Evolutionary conservation across 2,888 invertebrate species (phyloP).

Genomic region (Acleris emargana): DNA sequence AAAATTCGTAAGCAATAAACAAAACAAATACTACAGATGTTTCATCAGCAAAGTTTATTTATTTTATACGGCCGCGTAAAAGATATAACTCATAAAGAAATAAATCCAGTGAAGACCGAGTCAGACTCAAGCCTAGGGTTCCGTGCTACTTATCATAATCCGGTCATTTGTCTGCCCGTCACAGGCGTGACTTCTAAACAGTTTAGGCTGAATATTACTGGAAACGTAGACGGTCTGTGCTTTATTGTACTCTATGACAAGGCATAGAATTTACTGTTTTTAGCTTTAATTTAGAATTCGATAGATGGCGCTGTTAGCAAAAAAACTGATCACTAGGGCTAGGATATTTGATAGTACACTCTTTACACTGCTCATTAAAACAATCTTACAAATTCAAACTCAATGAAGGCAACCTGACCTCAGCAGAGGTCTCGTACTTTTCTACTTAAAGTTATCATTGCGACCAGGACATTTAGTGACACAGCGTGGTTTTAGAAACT

Average conservation of each 20-base stretch:
- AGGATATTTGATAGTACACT: too few relatives aligned
- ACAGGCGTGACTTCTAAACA: constrained; percentile 31
- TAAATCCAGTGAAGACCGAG: constrained; percentile 25
- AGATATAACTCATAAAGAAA: constrained; percentile 29
- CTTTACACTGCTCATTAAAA: too few relatives aligned
- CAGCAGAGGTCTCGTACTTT: too few relatives aligned
- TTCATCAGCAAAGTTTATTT: constrained; percentile 4
- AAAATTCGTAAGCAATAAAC: not conserved
- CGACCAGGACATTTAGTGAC: too few relatives aligned
- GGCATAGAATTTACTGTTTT: not conserved
- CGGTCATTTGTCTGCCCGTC: constrained; percentile 32
- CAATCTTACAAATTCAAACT: too few relatives aligned
- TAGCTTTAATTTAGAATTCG: too few relatives aligned
- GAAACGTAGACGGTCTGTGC: constrained; percentile 1
- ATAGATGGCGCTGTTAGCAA: too few relatives aligned
- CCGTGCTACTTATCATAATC: constrained; percentile 29
- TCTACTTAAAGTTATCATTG: too few relatives aligned
- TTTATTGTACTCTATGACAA: not conserved
- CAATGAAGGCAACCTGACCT: too few relatives aligned
- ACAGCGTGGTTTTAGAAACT: too few relatives aligned
- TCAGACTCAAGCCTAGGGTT: constrained; percentile 23
- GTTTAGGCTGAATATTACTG: constrained; percentile 25
- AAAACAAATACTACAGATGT: constrained; percentile 25
- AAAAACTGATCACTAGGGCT: too few relatives aligned
- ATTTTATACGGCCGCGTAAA: constrained; percentile 11